These are phyloP conservation scores for Diadegma fenestrale DNA, from an alignment of 2,888 invertebrate species.

Conservation along the genomic window DNA sequence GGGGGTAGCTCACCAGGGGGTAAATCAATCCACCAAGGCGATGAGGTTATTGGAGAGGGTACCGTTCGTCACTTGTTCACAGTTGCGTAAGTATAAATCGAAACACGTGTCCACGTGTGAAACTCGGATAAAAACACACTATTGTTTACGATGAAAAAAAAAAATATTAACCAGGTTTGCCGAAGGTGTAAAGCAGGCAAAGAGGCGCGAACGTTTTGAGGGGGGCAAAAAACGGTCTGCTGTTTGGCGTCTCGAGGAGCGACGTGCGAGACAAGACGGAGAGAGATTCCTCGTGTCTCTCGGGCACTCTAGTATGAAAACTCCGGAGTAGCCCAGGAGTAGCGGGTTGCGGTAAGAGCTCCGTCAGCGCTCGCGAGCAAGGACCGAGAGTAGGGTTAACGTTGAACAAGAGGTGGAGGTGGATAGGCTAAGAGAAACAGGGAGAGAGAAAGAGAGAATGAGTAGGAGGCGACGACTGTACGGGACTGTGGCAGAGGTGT, in stretches of 20 bases:
- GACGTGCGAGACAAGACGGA: slow-evolving; percentile 45
- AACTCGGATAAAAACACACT: background rate
- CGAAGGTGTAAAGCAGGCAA: slow-evolving; percentile 18
- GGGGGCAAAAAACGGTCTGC: slow-evolving; percentile 24
- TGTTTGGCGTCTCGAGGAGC: slow-evolving; percentile 49
- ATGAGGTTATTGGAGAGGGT: slow-evolving; percentile 17
- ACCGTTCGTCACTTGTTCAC: slow-evolving; percentile 5
- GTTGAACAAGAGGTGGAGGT: slow-evolving; percentile 48
- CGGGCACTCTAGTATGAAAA: slow-evolving; percentile 73
- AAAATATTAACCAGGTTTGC: background rate
- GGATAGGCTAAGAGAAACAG: slow-evolving; percentile 25
- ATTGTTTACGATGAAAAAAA: background rate
- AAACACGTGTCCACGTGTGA: background rate
- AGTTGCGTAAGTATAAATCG: slow-evolving; percentile 2
- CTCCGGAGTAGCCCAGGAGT: slow-evolving; percentile 54
- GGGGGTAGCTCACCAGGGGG: slow-evolving; percentile 12
- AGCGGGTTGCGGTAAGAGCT: slow-evolving; percentile 48
- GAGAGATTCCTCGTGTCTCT: slow-evolving; percentile 69
- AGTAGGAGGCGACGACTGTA: slow-evolving; percentile 46
- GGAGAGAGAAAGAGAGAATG: slow-evolving; percentile 26
- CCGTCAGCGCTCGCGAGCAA: slow-evolving; percentile 56
- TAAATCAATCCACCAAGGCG: slow-evolving; percentile 9
- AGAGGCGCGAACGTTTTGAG: slow-evolving; percentile 6
- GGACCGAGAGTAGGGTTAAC: slow-evolving; percentile 44
- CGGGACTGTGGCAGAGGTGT: slow-evolving; percentile 59